Conservation (phyloP, 64 coral and sea anemone genomes). For the Stichodactyla mertensii region DNA sequence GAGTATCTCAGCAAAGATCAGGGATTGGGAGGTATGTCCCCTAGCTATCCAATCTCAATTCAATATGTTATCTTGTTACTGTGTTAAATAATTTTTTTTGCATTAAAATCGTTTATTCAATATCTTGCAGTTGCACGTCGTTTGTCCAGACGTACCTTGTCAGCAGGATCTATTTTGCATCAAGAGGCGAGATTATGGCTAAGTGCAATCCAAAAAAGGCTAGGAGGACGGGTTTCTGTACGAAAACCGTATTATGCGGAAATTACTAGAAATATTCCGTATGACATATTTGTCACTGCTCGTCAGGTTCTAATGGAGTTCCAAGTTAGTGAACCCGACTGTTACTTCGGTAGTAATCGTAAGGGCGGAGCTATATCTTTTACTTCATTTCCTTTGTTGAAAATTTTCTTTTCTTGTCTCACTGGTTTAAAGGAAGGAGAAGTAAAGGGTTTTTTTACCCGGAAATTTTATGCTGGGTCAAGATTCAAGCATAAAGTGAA, state of each 20-base stretch:
- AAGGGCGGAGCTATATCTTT: not conserved
- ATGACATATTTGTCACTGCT: slow-evolving; percentile 15
- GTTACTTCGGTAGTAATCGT: not conserved
- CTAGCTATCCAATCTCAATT: no score
- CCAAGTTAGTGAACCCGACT: not conserved
- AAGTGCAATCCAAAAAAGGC: not conserved
- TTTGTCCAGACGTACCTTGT: no score
- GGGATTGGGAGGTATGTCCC: no score
- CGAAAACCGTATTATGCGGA: slow-evolving; percentile 42
- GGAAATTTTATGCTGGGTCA: not conserved
- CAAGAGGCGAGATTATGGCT: slow-evolving; percentile 8
- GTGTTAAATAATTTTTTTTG: no score
- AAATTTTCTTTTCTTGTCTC: not conserved
- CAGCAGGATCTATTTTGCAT: no score
- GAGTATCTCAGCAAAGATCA: no score
- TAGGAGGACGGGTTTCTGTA: slow-evolving; percentile 16
- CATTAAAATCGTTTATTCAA: no score
- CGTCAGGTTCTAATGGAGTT: not conserved
- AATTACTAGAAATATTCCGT: slow-evolving; percentile 40
- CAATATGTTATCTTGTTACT: no score
- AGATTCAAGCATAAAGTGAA: not conserved
- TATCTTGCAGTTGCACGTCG: no score
- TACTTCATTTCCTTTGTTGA: not conserved
- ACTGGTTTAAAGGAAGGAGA: not conserved
- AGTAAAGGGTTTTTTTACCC: not conserved